phyloP scores from a whole-genome alignment of 2,113 vertebrate species.

The Anhinga anhinga region DNA sequence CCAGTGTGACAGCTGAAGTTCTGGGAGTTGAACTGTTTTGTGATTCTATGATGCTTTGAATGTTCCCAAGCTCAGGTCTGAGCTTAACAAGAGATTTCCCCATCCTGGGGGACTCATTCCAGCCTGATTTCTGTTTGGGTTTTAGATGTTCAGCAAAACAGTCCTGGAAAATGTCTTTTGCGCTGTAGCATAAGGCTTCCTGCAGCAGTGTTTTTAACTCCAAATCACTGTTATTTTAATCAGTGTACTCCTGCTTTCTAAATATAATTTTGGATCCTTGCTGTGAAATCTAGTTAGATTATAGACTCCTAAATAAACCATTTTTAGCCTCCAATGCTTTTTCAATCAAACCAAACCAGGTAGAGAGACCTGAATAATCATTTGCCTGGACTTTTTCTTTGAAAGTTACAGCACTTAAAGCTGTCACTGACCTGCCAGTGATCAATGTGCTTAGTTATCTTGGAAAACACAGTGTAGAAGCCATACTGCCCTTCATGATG shows the following conservation, averaged over 20 bases:
- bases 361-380: not conserved
- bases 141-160: not conserved
- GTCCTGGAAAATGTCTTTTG: not conserved
- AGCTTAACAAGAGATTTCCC: not conserved
- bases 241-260: not conserved
- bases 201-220: not conserved
- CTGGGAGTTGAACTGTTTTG: not conserved
- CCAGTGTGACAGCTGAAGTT: not conserved
- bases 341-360: not conserved
- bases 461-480: not conserved
- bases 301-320: not conserved
- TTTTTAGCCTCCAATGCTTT: not conserved
- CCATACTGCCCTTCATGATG: not conserved
- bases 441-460: not conserved
- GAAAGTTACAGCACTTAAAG: not conserved
- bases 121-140: not conserved
- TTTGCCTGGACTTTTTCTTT: not conserved
- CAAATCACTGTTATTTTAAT: slow-evolving; percentile 24
- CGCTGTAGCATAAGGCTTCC: not conserved
- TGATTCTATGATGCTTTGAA: not conserved
- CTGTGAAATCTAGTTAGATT: not conserved
- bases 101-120: not conserved
- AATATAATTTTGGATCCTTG: not conserved
- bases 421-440: not conserved
- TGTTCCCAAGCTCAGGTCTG: not conserved